Base-by-base conservation (phyloP, 37 sponge, comb jelly and placozoan species). In the Agelas oroides region DNA sequence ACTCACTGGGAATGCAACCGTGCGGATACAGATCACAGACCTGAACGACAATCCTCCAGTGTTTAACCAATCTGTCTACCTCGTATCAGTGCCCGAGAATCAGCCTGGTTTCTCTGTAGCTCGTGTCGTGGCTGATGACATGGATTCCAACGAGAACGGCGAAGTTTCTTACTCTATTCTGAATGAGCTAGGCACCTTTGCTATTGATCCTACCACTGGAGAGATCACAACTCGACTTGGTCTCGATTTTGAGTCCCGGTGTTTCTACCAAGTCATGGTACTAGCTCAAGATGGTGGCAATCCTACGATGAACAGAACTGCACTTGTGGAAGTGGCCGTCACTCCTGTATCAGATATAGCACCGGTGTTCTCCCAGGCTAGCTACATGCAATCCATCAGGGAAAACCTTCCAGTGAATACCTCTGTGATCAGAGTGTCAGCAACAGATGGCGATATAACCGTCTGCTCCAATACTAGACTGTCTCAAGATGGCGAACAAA, bases 41-140 rank as follows among this genome's bases (percentile, higher is more conserved):
- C 32, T 72, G 11, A 81, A 86, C 46, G 90, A 93, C 66, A 86
- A 73, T 65, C 68, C 84, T 23, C 94, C 94, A 38, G 54, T 63
- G 6, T 93, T 93, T 53, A 33, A 37, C 19, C 36, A 57, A 32
- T 1, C 46, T 0, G 1, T 72, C 31, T 79, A 79, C 46, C 17
- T 21, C 0, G 57, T 35, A 1, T 68, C 65, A 28, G 58, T 90
- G 15, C 58, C 70, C 2, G 82, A 85, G 12, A 59, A 28, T 52
- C 77, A 62, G 34, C 38, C 38, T 33, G 73, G 52, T 24, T 36
- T 31, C 31, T 33, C 56, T 19, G 62, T 86, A 19, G 30, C 53
- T 0, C 36, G 40, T 21, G 52, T 86, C 55, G 6, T 59, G 37
- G 86, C 79, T 15, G 23, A 6, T 70, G 86, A 86, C 33, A 18